phyloP scores from a whole-genome alignment of 2,888 invertebrate species.

The Ectemnius continuus region DNA sequence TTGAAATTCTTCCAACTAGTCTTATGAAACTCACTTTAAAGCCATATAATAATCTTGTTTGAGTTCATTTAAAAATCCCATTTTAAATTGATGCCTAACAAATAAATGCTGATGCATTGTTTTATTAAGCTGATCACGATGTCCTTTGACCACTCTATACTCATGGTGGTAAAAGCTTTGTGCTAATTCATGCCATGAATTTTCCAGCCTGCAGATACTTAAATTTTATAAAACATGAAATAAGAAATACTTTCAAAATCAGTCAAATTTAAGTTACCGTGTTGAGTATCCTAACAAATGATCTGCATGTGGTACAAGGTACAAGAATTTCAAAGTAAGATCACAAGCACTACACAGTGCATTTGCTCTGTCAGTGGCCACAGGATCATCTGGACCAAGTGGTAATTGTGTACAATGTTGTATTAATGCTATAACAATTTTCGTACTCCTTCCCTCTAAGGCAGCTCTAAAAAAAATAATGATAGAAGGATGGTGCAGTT shows the following conservation, averaged over 20 bases:
- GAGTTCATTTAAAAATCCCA: conserved; percentile 96
- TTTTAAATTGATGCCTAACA: conserved; percentile 97
- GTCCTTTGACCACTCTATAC: conserved; percentile 91
- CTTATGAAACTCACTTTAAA: conserved; percentile 81
- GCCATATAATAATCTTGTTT: conserved; percentile 93
- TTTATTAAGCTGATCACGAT: conserved; percentile 94
- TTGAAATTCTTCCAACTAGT: conserved; percentile 15
- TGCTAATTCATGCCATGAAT: conserved; percentile 95
- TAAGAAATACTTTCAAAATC: neutral
- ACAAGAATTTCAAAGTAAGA: conserved; percentile 93
- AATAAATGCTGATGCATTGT: conserved; percentile 94
- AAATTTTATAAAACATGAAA: conserved; percentile 17
- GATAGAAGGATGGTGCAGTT: neutral
- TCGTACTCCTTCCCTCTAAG: conserved; percentile 85
- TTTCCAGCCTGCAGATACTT: conserved; percentile 85
- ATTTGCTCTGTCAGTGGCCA: conserved; percentile 94
- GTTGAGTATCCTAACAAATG: conserved; percentile 86
- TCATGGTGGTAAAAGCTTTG: conserved; percentile 95
- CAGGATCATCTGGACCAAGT: conserved; percentile 88
- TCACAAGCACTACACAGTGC: conserved; percentile 95
- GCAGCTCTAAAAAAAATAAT: conserved; percentile 80
- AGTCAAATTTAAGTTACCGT: conserved; percentile 76
- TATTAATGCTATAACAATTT: conserved; percentile 92
- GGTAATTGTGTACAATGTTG: conserved; percentile 89
- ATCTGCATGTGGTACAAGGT: conserved; percentile 94